Evolutionary conservation across 1,140 invertebrate species (phyloP).

Genomic region (Heliothis subflexa): DNA sequence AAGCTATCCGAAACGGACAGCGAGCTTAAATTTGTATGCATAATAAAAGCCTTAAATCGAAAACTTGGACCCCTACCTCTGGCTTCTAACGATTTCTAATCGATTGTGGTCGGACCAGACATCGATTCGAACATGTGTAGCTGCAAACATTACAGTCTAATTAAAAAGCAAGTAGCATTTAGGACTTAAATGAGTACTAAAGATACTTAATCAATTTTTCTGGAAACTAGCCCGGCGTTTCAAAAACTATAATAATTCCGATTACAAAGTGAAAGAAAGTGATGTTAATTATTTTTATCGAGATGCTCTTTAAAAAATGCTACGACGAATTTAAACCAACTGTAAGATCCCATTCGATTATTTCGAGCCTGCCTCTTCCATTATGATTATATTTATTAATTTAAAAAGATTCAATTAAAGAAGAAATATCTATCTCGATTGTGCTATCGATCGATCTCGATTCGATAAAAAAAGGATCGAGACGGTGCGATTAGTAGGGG

Average conservation of each 20-base stretch:
- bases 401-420: slow-evolving; percentile 39
- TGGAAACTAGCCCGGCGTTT: neutral
- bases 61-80: slow-evolving; percentile 58
- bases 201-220: neutral
- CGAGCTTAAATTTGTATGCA: slow-evolving; percentile 66
- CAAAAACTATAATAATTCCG: slow-evolving; percentile 6
- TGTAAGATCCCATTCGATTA: slow-evolving; percentile 25
- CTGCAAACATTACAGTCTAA: neutral
- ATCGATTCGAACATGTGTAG: neutral
- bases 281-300: slow-evolving; percentile 33
- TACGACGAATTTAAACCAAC: slow-evolving; percentile 23
- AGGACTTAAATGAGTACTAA: neutral
- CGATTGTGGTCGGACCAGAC: neutral
- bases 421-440: slow-evolving; percentile 36
- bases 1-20: slow-evolving; percentile 71
- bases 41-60: slow-evolving; percentile 66
- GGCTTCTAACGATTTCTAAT: slow-evolving; percentile 18
- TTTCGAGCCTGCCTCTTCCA: neutral
- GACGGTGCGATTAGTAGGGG: slow-evolving; percentile 51
- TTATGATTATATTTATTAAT: slow-evolving; percentile 40
- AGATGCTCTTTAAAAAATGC: slow-evolving; percentile 27
- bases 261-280: slow-evolving; percentile 25
- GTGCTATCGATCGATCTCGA: slow-evolving; percentile 26
- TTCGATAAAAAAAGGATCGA: slow-evolving; percentile 33
- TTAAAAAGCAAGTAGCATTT: neutral